Conservation (phyloP, 2,113 vertebrate genomes). For the Hippopotamus amphibius region DNA sequence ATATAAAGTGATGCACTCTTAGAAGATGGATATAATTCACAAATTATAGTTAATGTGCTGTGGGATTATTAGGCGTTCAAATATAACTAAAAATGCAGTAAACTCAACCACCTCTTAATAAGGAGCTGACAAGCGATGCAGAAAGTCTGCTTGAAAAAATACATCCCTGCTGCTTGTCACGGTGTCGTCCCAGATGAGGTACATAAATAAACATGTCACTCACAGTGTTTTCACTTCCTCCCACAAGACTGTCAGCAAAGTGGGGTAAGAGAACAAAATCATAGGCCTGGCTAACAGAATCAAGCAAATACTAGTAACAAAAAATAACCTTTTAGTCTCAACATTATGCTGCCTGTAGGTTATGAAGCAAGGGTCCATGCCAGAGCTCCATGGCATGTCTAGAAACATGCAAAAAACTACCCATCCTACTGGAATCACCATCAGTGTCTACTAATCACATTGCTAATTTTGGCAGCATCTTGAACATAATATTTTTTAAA, state of each 20-base stretch:
- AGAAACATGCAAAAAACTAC: accelerated
- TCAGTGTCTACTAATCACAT: background rate
- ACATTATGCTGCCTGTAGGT: background rate
- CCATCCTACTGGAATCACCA: too few species aligned
- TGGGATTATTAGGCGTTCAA: conserved; percentile 63
- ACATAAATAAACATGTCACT: conserved; percentile 75
- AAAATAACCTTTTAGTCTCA: background rate
- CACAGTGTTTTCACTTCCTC: conserved; percentile 64
- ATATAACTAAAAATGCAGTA: conserved; percentile 73
- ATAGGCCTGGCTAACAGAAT: conserved; percentile 5
- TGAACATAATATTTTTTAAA: background rate
- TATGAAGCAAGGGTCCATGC: background rate
- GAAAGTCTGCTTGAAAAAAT: conserved; percentile 69
- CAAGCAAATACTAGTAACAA: conserved; percentile 2
- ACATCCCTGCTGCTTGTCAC: conserved; percentile 64
- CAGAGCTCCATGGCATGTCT: accelerated
- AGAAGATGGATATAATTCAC: conserved; percentile 67
- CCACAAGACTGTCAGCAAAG: conserved; percentile 62
- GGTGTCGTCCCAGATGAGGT: conserved; percentile 56
- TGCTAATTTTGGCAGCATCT: background rate
- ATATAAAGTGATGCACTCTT: background rate
- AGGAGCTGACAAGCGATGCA: conserved; percentile 58
- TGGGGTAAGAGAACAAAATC: conserved; percentile 53
- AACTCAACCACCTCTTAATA: conserved; percentile 70
- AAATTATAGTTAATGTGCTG: conserved; percentile 69